Percentiles rank a stretch among this genome's conserved stretches.
These are phyloP conservation scores for Anser brachyrhynchus DNA, from an alignment of 2,113 vertebrate genomes.

Conservation along the genomic window DNA sequence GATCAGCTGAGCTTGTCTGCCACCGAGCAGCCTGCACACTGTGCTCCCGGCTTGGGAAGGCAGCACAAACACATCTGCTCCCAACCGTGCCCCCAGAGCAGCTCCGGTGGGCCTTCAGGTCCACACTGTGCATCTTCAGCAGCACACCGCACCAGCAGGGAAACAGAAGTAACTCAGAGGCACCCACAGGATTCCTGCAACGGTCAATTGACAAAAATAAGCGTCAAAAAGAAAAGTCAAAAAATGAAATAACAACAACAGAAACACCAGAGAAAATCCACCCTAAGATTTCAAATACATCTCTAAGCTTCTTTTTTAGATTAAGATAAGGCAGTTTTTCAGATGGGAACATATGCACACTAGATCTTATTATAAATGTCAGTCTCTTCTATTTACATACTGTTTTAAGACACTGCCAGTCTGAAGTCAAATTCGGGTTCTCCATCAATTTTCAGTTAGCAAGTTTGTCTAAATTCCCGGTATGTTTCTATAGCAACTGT, in stretches of 20 bases:
- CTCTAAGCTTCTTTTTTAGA: neutral
- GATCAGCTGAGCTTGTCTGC: neutral
- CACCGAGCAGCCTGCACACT: neutral
- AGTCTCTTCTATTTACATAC: neutral
- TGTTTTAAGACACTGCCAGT: neutral
- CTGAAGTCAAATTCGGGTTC: neutral
- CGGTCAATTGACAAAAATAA: neutral
- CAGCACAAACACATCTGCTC: neutral
- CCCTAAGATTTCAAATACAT: neutral
- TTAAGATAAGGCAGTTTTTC: neutral
- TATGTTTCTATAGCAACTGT: neutral
- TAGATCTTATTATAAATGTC: neutral
- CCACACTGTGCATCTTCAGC: neutral
- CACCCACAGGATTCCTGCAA: neutral
- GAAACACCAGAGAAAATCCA: neutral
- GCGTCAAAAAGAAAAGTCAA: neutral
- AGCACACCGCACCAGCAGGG: accelerated
- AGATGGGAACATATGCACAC: neutral
- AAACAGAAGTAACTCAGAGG: neutral
- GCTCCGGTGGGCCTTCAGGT: neutral
- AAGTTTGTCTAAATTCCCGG: neutral
- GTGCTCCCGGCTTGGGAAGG: neutral
- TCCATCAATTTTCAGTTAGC: neutral
- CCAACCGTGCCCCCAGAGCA: neutral
- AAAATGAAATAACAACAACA: neutral